Percentiles rank a stretch among this genome's conserved stretches.
phyloP scores from a whole-genome alignment of 2,113 vertebrate species.

The Malaclemys terrapin region DNA sequence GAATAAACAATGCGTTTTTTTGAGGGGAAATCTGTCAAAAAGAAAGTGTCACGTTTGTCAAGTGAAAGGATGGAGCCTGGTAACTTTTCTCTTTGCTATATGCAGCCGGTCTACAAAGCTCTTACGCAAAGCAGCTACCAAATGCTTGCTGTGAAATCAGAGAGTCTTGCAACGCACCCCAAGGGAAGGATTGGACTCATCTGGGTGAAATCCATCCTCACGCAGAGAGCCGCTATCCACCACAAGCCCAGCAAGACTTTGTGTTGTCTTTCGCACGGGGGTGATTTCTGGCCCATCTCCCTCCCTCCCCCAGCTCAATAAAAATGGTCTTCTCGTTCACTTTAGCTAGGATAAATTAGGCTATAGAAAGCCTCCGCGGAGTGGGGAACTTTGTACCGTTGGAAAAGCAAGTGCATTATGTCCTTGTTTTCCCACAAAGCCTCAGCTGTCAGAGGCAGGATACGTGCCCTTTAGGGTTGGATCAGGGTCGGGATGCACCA shows the following conservation, averaged over 20 bases:
- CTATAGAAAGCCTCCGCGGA: background rate
- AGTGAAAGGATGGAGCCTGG: slow-evolving; percentile 58
- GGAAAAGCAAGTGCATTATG: background rate
- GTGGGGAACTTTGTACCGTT: background rate
- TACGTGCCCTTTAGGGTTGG: too few relatives aligned
- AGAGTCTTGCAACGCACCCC: slow-evolving; percentile 34
- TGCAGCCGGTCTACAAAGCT: slow-evolving; percentile 54
- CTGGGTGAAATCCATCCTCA: background rate
- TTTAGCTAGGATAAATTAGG: background rate
- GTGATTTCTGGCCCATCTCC: background rate
- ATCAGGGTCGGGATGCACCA: background rate
- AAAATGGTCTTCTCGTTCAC: background rate
- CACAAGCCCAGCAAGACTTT: fast-evolving
- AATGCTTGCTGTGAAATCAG: slow-evolving; percentile 54
- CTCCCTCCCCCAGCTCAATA: background rate
- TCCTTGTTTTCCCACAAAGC: background rate
- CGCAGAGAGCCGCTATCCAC: background rate
- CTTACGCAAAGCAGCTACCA: slow-evolving; percentile 63
- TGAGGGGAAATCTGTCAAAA: slow-evolving; percentile 75
- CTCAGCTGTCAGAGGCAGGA: background rate
- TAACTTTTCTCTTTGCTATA: slow-evolving; percentile 60
- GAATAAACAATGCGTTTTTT: slow-evolving; percentile 71
- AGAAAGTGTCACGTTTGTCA: slow-evolving; percentile 63
- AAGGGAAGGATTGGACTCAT: slow-evolving; percentile 35
- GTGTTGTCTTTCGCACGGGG: slow-evolving; percentile 6